These are phyloP conservation scores for Agrotis exclamationis DNA, from an alignment of 2,888 invertebrate species.

Conservation along the genomic window DNA sequence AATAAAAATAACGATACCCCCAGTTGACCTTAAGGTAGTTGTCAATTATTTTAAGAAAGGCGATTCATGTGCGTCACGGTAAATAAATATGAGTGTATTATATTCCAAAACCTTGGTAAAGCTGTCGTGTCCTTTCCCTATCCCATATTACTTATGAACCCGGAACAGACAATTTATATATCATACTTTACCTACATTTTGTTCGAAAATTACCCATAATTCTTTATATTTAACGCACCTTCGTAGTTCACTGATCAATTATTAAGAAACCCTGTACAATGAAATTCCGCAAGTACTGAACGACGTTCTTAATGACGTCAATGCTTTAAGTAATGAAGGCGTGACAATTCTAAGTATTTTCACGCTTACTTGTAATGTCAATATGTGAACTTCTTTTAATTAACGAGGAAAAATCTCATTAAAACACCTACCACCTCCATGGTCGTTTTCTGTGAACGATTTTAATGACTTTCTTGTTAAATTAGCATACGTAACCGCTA, in stretches of 20 bases:
- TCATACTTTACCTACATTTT: slow-evolving; percentile 26
- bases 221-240: slow-evolving; percentile 10
- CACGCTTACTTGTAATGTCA: slow-evolving; percentile 41
- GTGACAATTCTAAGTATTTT: slow-evolving; percentile 45
- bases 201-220: slow-evolving; percentile 18
- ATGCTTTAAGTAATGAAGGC: slow-evolving; percentile 26
- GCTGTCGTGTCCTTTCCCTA: slow-evolving; percentile 44
- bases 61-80: slow-evolving; percentile 28
- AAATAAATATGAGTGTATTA: slow-evolving; percentile 22
- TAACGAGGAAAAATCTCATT: slow-evolving; percentile 30
- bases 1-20: slow-evolving; percentile 25
- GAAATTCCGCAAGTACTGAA: slow-evolving; percentile 20
- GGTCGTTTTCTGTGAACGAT: background rate
- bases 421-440: background rate
- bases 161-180: slow-evolving; percentile 47
- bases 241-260: slow-evolving; percentile 12
- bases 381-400: slow-evolving; percentile 36
- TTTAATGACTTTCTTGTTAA: background rate
- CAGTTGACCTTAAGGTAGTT: slow-evolving; percentile 40
- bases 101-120: slow-evolving; percentile 48
- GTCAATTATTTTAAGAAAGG: slow-evolving; percentile 51
- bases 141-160: slow-evolving; percentile 44
- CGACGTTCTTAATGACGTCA: slow-evolving; percentile 37
- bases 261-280: slow-evolving; percentile 10
- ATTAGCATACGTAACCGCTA: background rate